phyloP scores from a whole-genome alignment of 2,888 invertebrate species.

The Monoplex corrugatus region DNA sequence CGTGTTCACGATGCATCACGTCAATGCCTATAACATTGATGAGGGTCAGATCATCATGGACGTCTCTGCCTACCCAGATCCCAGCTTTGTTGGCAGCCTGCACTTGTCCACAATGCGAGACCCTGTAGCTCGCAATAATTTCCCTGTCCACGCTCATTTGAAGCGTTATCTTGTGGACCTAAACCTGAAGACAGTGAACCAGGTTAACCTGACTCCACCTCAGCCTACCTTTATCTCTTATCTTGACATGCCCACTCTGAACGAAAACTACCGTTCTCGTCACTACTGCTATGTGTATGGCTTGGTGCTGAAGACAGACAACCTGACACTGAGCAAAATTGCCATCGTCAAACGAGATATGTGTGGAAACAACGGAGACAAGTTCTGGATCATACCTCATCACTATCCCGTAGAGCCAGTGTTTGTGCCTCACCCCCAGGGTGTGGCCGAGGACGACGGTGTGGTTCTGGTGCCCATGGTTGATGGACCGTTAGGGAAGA shows the following conservation, averaged over 20 bases:
- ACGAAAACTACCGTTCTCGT: conserved; percentile 70
- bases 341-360: conserved; percentile 77
- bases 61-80: conserved; percentile 71
- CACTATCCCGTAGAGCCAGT: conserved; percentile 76
- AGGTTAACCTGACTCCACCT: conserved; percentile 38
- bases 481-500: conserved; percentile 65
- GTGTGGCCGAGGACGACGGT: conserved; percentile 76
- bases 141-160: conserved; percentile 66
- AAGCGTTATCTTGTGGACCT: conserved; percentile 71
- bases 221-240: conserved; percentile 60
- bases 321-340: conserved; percentile 64
- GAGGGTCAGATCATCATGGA: conserved; percentile 67
- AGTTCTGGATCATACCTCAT: conserved; percentile 63
- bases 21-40: conserved; percentile 74
- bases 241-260: conserved; percentile 77
- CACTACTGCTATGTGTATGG: conserved; percentile 77
- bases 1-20: conserved; percentile 76
- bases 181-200: conserved; percentile 42
- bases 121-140: conserved; percentile 64
- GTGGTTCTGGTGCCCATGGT: conserved; percentile 73
- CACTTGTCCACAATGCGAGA: conserved; percentile 66
- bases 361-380: conserved; percentile 66
- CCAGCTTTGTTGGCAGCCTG: conserved; percentile 70
- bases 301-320: conserved; percentile 71
- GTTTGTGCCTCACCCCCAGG: conserved; percentile 72